Conservation (phyloP, 2,113 vertebrate species). For the Numida meleagris region DNA sequence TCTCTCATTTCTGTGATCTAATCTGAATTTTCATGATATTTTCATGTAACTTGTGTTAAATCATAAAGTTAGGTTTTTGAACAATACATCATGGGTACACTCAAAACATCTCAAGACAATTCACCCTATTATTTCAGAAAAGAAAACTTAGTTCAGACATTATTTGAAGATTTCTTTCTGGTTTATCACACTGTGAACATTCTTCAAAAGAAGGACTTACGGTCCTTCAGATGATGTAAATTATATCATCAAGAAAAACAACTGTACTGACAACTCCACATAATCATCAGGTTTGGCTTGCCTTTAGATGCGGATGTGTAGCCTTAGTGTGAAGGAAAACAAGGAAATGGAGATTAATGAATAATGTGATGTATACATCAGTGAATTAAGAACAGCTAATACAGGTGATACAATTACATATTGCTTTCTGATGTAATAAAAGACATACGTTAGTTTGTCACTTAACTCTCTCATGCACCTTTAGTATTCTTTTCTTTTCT, state of each 20-base stretch:
- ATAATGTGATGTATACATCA: neutral
- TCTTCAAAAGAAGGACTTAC: neutral
- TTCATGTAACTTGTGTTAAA: neutral
- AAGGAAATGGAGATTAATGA: neutral
- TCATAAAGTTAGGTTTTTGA: neutral
- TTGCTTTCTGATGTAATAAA: neutral
- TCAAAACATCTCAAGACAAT: neutral
- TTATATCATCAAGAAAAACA: neutral
- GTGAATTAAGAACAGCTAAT: slow-evolving; percentile 9
- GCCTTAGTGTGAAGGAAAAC: neutral
- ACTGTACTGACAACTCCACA: neutral
- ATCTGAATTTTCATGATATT: neutral
- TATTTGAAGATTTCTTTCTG: neutral
- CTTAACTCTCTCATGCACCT: neutral
- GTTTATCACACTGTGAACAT: neutral
- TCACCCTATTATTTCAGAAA: neutral
- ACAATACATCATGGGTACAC: neutral
- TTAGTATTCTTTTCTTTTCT: neutral
- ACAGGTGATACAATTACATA: neutral
- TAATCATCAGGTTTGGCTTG: neutral
- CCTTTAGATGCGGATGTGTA: neutral
- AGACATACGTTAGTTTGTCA: neutral
- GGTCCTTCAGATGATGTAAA: neutral
- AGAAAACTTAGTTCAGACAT: neutral
- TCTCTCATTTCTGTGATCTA: neutral